These are phyloP conservation scores for Clytia hemisphaerica DNA, from an alignment of 30 jellyfish, hydroid and myxozoan genomes.

Conservation along the genomic window DNA sequence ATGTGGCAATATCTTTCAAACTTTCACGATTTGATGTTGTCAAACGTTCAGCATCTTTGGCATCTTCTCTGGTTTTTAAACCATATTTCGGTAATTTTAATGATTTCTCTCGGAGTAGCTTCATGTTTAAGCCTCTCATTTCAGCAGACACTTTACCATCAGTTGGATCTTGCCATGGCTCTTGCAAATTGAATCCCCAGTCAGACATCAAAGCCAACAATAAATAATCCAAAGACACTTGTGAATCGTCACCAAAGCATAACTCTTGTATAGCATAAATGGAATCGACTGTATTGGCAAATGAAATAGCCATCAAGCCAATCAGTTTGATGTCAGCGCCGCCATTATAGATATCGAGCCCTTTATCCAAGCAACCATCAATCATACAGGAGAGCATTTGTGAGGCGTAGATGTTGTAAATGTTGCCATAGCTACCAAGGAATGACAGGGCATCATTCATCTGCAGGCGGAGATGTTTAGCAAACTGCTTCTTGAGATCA, in stretches of 20 bases:
- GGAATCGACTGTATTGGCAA: slow-evolving; percentile 27
- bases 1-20: slow-evolving; percentile 18
- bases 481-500: slow-evolving; percentile 17
- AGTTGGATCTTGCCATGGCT: slow-evolving; percentile 21
- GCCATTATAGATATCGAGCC: slow-evolving; percentile 16
- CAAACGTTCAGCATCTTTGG: not conserved
- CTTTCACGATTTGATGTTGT: not conserved
- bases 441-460: slow-evolving; percentile 11
- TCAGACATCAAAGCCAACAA: slow-evolving; percentile 12
- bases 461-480: slow-evolving; percentile 23
- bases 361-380: slow-evolving; percentile 19
- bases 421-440: slow-evolving; percentile 8
- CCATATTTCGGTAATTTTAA: slow-evolving; percentile 10
- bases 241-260: slow-evolving; percentile 20
- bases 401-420: not conserved
- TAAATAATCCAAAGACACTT: not conserved
- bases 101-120: not conserved
- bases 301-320: slow-evolving; percentile 17
- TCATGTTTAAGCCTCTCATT: slow-evolving; percentile 11
- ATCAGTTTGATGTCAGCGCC: slow-evolving; percentile 22
- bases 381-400: slow-evolving; percentile 14
- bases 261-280: slow-evolving; percentile 21
- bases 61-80: not conserved
- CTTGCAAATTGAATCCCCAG: slow-evolving; percentile 28
- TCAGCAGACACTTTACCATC: slow-evolving; percentile 8